Conservation (phyloP, 2,113 vertebrate genomes). For the Mus pahari region DNA sequence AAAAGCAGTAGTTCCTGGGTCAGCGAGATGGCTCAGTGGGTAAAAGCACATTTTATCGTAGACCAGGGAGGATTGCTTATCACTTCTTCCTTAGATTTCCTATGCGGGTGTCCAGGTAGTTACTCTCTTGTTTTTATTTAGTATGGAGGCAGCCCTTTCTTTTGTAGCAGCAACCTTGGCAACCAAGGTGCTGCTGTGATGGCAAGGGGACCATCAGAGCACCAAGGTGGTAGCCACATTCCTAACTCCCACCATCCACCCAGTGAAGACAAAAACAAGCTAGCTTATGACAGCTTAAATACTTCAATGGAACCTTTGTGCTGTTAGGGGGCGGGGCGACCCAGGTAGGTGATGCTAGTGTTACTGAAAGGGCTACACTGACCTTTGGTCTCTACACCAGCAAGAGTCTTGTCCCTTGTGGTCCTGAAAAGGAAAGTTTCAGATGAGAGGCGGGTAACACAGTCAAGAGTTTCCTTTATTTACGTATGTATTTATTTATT, state of each 20-base stretch:
- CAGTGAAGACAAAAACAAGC: neutral
- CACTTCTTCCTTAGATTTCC: neutral
- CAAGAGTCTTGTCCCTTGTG: neutral
- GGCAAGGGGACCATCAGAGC: neutral
- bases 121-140: neutral
- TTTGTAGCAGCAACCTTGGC: neutral
- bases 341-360: neutral
- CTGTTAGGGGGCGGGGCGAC: neutral
- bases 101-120: constrained; percentile 1
- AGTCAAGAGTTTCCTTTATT: neutral
- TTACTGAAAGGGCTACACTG: neutral
- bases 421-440: neutral
- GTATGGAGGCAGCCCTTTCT: neutral
- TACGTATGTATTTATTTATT: neutral
- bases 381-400: neutral
- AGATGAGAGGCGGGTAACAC: neutral
- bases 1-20: neutral
- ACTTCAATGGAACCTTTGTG: neutral
- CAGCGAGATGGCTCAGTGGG: neutral
- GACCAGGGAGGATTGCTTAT: no score
- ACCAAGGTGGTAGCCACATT: neutral
- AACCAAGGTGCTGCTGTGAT: neutral
- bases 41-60: neutral
- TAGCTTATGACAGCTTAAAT: neutral
- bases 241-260: no score